Evolutionary conservation across 2,888 invertebrate species (phyloP).

Genomic region (Microdon myrmicae): DNA sequence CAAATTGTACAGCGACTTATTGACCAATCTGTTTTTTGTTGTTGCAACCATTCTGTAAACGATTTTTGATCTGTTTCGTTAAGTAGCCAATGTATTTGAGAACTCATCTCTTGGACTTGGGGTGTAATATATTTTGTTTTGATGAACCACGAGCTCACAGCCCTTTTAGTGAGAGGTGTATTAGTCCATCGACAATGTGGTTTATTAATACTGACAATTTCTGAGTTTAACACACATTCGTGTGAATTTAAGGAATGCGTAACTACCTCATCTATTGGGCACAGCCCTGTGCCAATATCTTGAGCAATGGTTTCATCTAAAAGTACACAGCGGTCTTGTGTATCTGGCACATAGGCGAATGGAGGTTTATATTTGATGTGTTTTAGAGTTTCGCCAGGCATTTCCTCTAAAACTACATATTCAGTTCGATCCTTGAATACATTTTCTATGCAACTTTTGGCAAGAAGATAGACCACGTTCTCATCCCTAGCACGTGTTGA

Average conservation of each 20-base stretch:
- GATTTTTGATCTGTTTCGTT: conserved; percentile 90
- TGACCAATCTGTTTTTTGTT: conserved; percentile 95
- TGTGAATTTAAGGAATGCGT: conserved; percentile 80
- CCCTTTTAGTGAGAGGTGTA: conserved; percentile 93
- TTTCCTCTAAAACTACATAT: conserved; percentile 79
- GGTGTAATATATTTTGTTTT: conserved; percentile 87
- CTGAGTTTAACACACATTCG: conserved; percentile 77
- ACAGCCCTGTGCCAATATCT: conserved; percentile 93
- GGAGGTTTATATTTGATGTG: conserved; percentile 84
- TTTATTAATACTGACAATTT: conserved; percentile 88
- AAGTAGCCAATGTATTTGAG: conserved; percentile 94
- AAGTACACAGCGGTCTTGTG: conserved; percentile 81
- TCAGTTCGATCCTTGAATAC: conserved; percentile 81
- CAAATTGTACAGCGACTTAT: conserved; percentile 95
- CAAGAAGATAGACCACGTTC: conserved; percentile 68
- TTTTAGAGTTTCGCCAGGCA: conserved; percentile 79
- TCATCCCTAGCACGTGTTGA: conserved; percentile 64
- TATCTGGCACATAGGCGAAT: conserved; percentile 69
- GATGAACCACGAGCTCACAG: conserved; percentile 98
- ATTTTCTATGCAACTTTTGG: conserved; percentile 79
- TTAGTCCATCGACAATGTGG: conserved; percentile 98
- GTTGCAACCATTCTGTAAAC: conserved; percentile 96
- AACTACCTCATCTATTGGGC: conserved; percentile 90
- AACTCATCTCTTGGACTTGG: conserved; percentile 78
- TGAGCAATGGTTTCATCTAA: conserved; percentile 89